Percentiles rank a stretch among this genome's conserved stretches.
Conservation (phyloP, 2,797 vertebrate species). For the Cynopterus sphinx region DNA sequence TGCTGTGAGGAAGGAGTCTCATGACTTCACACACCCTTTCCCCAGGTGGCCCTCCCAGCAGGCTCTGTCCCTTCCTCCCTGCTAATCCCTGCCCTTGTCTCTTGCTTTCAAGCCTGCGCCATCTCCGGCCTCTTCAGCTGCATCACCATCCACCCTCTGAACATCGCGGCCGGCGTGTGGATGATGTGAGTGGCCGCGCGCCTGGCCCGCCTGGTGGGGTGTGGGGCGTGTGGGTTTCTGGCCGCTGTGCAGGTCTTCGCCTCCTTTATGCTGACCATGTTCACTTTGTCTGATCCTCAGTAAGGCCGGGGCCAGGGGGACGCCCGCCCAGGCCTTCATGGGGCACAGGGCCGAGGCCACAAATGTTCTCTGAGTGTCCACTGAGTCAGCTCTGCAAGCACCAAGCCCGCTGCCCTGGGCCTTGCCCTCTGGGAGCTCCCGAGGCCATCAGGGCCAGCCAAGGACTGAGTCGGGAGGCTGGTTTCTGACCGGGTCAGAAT, state of each 20-base stretch:
- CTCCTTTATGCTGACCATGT: accelerated
- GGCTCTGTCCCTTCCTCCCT: accelerated
- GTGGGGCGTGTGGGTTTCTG: background rate
- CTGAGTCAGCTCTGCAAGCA: no score
- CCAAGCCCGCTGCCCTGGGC: background rate
- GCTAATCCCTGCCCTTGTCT: conserved; percentile 2
- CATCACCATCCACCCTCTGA: conserved; percentile 95
- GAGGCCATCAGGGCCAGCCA: background rate
- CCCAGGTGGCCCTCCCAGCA: accelerated
- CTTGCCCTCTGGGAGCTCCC: background rate
- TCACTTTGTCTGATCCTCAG: background rate
- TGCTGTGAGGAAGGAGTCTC: background rate
- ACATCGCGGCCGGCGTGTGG: conserved; percentile 97
- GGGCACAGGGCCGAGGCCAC: background rate
- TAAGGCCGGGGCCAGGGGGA: background rate
- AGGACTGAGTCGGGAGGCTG: background rate
- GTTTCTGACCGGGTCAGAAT: background rate
- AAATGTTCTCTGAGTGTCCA: background rate
- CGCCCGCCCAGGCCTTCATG: background rate
- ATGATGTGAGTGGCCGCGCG: conserved; percentile 93
- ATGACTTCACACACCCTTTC: accelerated
- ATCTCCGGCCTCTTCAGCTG: conserved; percentile 96
- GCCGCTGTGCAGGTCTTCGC: background rate
- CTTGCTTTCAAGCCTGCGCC: conserved; percentile 91
- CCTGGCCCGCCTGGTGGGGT: background rate